Conservation (phyloP, 37 sponge, comb jelly and placozoan genomes). For the Tethya wilhelma region DNA sequence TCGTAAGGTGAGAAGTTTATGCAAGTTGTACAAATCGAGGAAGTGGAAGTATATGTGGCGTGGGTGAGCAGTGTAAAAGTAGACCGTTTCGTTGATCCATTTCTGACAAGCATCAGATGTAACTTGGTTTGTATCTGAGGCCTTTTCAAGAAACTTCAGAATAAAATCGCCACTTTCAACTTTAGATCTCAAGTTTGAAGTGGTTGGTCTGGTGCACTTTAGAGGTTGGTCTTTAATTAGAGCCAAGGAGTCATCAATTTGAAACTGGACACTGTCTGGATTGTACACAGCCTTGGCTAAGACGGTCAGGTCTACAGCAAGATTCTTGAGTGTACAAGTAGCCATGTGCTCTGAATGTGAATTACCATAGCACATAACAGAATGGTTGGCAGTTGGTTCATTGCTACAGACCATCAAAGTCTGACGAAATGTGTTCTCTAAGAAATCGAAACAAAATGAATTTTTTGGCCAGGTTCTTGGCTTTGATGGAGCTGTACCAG, state of each 20-base stretch:
- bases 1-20: conserved; percentile 17
- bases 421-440: conserved; percentile 41
- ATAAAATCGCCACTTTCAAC: conserved; percentile 42
- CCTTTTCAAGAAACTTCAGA: background rate
- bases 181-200: background rate
- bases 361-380: conserved; percentile 46
- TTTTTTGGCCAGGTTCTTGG: conserved; percentile 49
- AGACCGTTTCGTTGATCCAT: conserved; percentile 46
- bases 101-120: conserved; percentile 34
- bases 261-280: background rate
- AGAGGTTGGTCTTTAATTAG: background rate
- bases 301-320: conserved; percentile 18
- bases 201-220: background rate
- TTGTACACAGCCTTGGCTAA: conserved; percentile 8
- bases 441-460: conserved; percentile 63
- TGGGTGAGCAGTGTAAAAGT: conserved; percentile 42
- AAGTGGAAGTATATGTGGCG: conserved; percentile 76
- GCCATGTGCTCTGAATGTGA: conserved; percentile 35
- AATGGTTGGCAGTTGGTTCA: background rate
- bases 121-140: background rate
- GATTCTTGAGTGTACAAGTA: conserved; percentile 26
- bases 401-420: conserved; percentile 33
- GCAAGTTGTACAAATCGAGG: conserved; percentile 59
- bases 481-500: no score
- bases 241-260: background rate